Evolutionary conservation across 2,888 invertebrate species (phyloP), one percentile per base, ranked within the genome.

Genomic region (Cylloceria caligata): DNA sequence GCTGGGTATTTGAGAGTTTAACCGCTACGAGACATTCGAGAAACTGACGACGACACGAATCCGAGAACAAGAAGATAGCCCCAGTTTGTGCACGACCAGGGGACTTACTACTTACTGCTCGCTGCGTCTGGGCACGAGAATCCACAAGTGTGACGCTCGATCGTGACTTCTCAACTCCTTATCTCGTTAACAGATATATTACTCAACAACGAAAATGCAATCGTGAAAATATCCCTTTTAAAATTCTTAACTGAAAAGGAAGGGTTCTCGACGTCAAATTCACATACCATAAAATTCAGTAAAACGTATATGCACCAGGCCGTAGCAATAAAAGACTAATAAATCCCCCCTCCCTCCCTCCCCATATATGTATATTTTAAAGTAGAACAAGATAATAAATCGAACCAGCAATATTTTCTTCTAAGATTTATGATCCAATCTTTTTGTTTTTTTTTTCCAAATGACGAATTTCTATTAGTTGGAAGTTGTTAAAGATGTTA

Each of bases 11-110:
- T 13, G 55, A 30, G 64, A 76, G 45, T 68, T 76, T 57, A 45
- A 57, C 57, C 36, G 13, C 30, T n/a, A 13, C 16, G 72, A 34
- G 47, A 65, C 71, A 76, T 81, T 67, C 21, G 65, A 67, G 55
- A 67, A 74, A 64, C 55, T 55, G 52, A 60, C 49, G 24, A 39
- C 21, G 68, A 36, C 67, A 57, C 69, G 57, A 57, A 71, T 16
- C 55, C 57, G 21, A 30, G 21, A 45, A 21, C 21, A 42, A 27
- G 42, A 34, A 57, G 42, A 34, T 34, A 73, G 49, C 45, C 47
- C 60, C 42, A 47, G 34, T 67, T 75, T 67, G 67, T 75, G 67
- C 75, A 21, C 42, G 55, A 67, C 67, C 67, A 45, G 67, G 39
- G n/a, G 21, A 21, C 55, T 64, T 27, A 27, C 39, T 57, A 57